Evolutionary conservation across 1,140 invertebrate species (phyloP).

Genomic region (Zeugodacus cucurbitae): DNA sequence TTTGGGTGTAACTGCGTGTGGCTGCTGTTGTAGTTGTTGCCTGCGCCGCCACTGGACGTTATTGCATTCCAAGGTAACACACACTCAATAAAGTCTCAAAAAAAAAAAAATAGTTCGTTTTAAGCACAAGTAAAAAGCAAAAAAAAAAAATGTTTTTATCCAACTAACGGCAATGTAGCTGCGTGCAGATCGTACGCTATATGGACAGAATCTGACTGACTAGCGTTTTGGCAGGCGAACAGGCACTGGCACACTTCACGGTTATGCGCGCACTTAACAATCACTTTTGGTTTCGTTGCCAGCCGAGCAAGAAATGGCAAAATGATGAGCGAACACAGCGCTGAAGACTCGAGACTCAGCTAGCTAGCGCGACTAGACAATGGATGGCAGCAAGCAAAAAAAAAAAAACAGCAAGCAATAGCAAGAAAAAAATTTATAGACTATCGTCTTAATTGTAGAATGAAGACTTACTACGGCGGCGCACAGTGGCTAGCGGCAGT

Average conservation of each 20-base stretch:
- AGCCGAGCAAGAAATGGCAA: constrained; percentile 66
- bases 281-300: constrained; percentile 66
- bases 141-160: background rate
- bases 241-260: constrained; percentile 31
- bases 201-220: constrained; percentile 18
- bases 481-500: background rate
- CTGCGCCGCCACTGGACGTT: background rate
- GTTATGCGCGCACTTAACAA: constrained; percentile 51
- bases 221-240: background rate
- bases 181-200: background rate
- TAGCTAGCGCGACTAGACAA: background rate
- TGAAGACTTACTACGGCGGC: constrained; percentile 11
- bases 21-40: background rate
- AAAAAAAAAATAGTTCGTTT: background rate
- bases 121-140: background rate
- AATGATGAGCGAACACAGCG: constrained; percentile 62
- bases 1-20: background rate
- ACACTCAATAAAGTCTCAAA: background rate
- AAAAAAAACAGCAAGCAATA: background rate
- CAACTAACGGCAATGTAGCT: background rate
- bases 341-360: constrained; percentile 54
- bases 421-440: background rate
- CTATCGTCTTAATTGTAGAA: background rate
- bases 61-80: constrained; percentile 35
- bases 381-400: background rate